Base-by-base conservation (phyloP, 1,140 invertebrate genomes). In the Anastatus disparis region DNA sequence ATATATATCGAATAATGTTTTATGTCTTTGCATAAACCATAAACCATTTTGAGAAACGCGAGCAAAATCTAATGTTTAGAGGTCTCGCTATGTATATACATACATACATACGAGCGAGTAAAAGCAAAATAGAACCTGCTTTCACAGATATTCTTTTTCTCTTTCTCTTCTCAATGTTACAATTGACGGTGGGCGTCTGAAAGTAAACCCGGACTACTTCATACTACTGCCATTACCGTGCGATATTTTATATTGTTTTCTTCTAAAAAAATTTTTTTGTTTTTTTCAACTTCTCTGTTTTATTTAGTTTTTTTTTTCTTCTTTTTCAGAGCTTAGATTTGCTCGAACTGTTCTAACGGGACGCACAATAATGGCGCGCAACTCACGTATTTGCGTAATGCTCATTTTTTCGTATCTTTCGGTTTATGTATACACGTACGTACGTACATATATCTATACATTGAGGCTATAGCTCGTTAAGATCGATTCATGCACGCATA, bases 71-170 rank as follows among this genome's bases (percentile, higher is more conserved):
- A 35, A 35, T 6, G 31, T n/a, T n/a, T n/a, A n/a, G n/a, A n/a
- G n/a, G n/a, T 15, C 40, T 62, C 40, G 71, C 22, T n/a, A n/a
- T n/a, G n/a, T n/a, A n/a, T n/a, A n/a, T n/a, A n/a, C n/a, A n/a
- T n/a, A n/a, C n/a, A n/a, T n/a, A n/a, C n/a, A n/a, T n/a, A n/a
- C n/a, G n/a, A n/a, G n/a, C n/a, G n/a, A n/a, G n/a, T n/a, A n/a
- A n/a, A n/a, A 62, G 69, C 70, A 77, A 78, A 78, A 76, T 72
- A 73, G 75, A 79, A 78, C 75, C 71, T 78, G 73, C 66, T 74
- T 75, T 71, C 59, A 53, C 48, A 46, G 58, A 63, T 59, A 20
- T 59, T 20, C 26, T 55, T 59, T n/a, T n/a, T n/a, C n/a, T n/a
- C n/a, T n/a, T n/a, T n/a, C n/a, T n/a, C n/a, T n/a, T n/a, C 55